Base-by-base conservation (phyloP, 2,113 vertebrate species). In the Zosterops japonicus region DNA sequence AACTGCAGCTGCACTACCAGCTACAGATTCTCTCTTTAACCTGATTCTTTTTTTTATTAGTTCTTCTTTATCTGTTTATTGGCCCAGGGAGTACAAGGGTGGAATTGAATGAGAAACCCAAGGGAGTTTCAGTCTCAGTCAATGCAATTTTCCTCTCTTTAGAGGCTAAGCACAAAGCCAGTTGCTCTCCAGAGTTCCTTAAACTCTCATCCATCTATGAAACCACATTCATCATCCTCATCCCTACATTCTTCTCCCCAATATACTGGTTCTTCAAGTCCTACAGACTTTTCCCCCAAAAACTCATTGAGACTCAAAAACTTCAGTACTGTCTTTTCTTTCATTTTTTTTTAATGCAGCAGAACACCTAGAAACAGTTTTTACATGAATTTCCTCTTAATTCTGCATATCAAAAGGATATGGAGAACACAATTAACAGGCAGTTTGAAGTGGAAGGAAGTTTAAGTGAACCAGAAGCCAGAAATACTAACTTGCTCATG, bases 61-160 rank as follows among this genome's bases (percentile, higher is more conserved):
- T 92, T 94, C 63, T 92, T 93, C 85, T 93, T 95, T 93, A 95
- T 93, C 76, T 90, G 79, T 91, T 95, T 94, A 93, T 83, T 90
- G 90, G 83, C 60, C 79, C 88, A 94, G 44, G 18, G 79, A 89
- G 59, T 67, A 83, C 52, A 93, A 95, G 53, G 71, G 29, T 88
- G 79, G 88, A 88, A 94, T 84, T 95, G 79, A 96, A 90, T 88
- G 64, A 85, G 79, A 88, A 94, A 93, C 92, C 35, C 79, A 95
- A 74, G 88, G 47, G 90, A 94, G 52, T 64, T 90, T 92, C 88
- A 89, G 57, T 72, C 75, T 91, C 70, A 74, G 87, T 68, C 87
- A 95, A 92, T 60, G n/a, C 31, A 75, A 82, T 96, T 92, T 94
- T 89, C 57, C 41, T 67, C 76, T 93, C 91, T 94, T 94, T 78